phyloP scores from a whole-genome alignment of 2,888 invertebrate species.

The Caradrina clavipalpis region DNA sequence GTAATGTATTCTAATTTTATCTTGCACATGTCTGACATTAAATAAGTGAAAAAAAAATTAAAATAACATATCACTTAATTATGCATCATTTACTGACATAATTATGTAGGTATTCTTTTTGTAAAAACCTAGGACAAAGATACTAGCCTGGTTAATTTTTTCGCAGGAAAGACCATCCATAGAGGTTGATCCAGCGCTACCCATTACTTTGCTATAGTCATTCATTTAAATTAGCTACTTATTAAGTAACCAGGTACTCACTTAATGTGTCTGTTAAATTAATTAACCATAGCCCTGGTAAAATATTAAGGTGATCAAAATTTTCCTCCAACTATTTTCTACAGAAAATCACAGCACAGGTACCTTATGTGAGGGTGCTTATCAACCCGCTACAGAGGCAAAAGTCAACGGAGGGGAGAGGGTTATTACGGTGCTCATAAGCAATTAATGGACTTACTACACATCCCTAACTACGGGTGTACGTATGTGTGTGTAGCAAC shows the following conservation, averaged over 20 bases:
- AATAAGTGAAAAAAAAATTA: no score
- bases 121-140: no score
- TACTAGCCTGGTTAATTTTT: no score
- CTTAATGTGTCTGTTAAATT: background rate
- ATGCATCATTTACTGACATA: no score
- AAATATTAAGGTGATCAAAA: conserved; percentile 2
- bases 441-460: conserved; percentile 53
- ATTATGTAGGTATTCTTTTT: no score
- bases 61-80: no score
- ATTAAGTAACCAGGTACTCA: background rate
- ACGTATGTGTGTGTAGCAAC: conserved; percentile 19
- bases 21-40: no score
- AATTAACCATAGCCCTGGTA: background rate
- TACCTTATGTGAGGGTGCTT: conserved; percentile 43
- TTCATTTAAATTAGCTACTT: background rate
- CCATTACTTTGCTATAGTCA: background rate
- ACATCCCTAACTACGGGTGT: conserved; percentile 37
- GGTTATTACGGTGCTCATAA: conserved; percentile 58
- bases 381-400: conserved; percentile 58
- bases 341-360: conserved; percentile 40
- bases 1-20: no score
- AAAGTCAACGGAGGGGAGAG: conserved; percentile 64
- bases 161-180: background rate
- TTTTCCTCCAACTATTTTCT: conserved; percentile 13
- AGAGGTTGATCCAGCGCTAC: background rate